Evolutionary conservation across 1,140 invertebrate species (phyloP), one percentile per base, ranked within the genome.

Genomic region (Caerostris darwini): DNA sequence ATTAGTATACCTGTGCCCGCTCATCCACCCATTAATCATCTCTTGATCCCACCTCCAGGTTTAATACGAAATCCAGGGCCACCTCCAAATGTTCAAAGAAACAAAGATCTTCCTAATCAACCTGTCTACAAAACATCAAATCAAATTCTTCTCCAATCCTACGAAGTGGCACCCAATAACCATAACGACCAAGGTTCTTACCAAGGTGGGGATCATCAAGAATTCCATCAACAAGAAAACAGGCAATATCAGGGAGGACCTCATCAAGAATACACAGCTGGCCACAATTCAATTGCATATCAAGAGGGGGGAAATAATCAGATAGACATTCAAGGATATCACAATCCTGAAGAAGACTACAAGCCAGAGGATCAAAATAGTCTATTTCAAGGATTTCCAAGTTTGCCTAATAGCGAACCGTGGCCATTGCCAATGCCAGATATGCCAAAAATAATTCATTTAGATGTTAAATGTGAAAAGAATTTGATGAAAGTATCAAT

Each of bases 401-500:
- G 86, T 64, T 87, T 95, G 50, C 94, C 92, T 12, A 71, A 92
- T 53, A 94, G 94, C 85, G 95, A 95, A 67, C 90, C 94, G 4
- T 95, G 95, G 95, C 95, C 95, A 19, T 82, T 95, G 17, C 93
- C 95, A 0, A 85, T 93, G 67, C 95, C 95, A 50, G 95, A 95
- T 56, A 95, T 95, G 94, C 95, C 95, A 19, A 95, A 95, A 85
- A 95, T 95, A 19, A 94, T 95, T 53, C 94, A 95, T 86, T 94
- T 95, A 19, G 95, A 95, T 88, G 95, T 95, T 1, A 95, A 95
- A 89, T 95, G 95, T 82, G 95, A 95, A 64, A 95, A 96, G 64
- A 95, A 95, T 93, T 77, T 95, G 8, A 95, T 95, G 95, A 95
- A 95, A 92, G 95, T 95, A 12, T 92, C 94, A 12, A 90, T 95